Base-by-base conservation (phyloP, 2,797 vertebrate genomes). In the Myiotriccus ornatus region DNA sequence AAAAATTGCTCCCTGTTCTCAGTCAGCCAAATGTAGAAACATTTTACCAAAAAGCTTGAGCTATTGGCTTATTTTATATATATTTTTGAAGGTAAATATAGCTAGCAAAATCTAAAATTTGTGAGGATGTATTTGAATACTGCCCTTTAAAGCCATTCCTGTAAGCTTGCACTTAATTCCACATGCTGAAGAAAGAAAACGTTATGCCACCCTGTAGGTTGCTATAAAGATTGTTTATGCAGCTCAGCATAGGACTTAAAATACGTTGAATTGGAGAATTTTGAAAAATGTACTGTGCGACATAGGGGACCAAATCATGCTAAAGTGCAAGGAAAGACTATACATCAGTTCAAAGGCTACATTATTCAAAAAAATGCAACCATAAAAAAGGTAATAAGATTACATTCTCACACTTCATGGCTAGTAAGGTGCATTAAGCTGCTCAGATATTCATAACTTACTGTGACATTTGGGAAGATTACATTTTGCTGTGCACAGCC, bases 331-430 rank as follows among this genome's bases (percentile, higher is more conserved):
- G 96, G 97, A 97, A 98, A 98, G 97, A 98, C 98, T 98, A 98
- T 98, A 97, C 98, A 98, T 98, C 98, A 98, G 97, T 98, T 98
- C 97, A 97, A 91, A 97, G 97, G 92, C 96, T 97, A 96, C 97
- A 98, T 98, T 98, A 98, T 98, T 98, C 96, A 98, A 98, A 98
- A 98, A 98, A 98, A 98, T 97, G 97, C 97, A 98, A 98, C 98
- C 98, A 98, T 98, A 98, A 98, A 98, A 98, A 98, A 98, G 97
- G 98, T 98, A 98, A 98, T 98, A 98, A 98, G 97, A 98, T 98
- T 98, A 98, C 97, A 97, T 98, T 98, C 97, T 97, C 97, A 96
- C 97, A 98, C 98, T 98, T 98, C 98, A 98, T 97, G 97, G 97
- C 97, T 98, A 98, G 98, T 98, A 98, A 98, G 97, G 97, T 98